Base-by-base conservation (phyloP, 2,797 vertebrate species). In the Mareca penelope region DNA sequence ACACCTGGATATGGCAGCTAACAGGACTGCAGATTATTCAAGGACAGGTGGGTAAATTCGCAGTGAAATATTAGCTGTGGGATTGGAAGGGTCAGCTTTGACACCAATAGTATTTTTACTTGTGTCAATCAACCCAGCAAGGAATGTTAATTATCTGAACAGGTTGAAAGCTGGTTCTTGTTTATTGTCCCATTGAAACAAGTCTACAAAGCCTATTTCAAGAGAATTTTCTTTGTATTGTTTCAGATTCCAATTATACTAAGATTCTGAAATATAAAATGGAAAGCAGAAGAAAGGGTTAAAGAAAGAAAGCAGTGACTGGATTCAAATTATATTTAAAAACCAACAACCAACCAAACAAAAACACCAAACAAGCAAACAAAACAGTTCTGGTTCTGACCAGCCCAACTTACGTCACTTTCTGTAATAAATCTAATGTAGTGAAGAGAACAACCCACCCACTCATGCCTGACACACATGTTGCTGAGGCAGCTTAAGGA, bases 21-120 rank as follows among this genome's bases (percentile, higher is more conserved):
- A 40, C 8, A 40, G 17, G 57, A 50, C 37, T 64, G 31, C 11
- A 40, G 22, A 57, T 79, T 75, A 68, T 56, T 91, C 17, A 46
- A 75, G 28, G 39, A 23, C 9, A 73, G 64, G 26, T 12, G 39
- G 39, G 31, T 31, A 67, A 35, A 73, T 88, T 81, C 64, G 33
- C 50, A 1, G 0, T 56, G 31, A 22, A 83, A 67, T 4, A 6
- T 46, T 59, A 80, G 29, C 44, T 1, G 0, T 4, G 3, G 26
- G 3, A 29, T 77, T 71, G 24, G 26, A 92, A 5, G 2, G 12
- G 21, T 4, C 46, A 70, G 23, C 15, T 42, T 91, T 73, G 52
- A 73, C 39, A 52, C 19, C 15, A 68, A 3, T 4, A 44, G 5
- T 8, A 22, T 81, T 96, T 96, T 89, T 65, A 40, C 6, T 80